Percentiles rank a stretch among this genome's conserved stretches.
These are phyloP conservation scores for Andricus quercusramuli DNA, from an alignment of 2,888 invertebrate genomes.

Conservation along the genomic window DNA sequence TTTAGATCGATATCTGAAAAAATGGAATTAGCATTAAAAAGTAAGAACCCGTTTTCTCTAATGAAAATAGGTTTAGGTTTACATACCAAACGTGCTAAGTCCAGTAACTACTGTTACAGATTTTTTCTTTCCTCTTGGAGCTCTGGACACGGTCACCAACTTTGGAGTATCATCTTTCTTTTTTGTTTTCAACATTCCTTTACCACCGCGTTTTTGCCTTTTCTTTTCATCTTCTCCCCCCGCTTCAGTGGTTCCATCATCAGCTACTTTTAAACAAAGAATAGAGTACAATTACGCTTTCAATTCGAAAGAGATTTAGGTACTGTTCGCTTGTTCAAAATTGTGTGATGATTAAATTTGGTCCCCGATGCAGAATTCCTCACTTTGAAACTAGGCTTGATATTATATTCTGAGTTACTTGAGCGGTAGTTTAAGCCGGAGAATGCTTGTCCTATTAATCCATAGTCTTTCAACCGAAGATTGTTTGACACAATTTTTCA, in stretches of 20 bases:
- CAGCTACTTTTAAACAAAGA: conserved; percentile 52
- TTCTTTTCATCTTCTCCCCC: conserved; percentile 96
- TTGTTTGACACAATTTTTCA: too few species aligned
- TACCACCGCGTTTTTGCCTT: conserved; percentile 97
- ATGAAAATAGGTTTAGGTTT: neutral
- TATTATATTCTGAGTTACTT: too few species aligned
- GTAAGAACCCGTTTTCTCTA: conserved; percentile 8
- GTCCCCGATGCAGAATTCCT: too few species aligned
- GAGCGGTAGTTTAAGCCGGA: too few species aligned
- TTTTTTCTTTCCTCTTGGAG: conserved; percentile 98
- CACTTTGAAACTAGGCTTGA: too few species aligned
- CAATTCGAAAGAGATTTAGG: neutral
- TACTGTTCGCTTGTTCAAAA: too few species aligned
- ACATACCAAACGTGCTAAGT: conserved; percentile 92
- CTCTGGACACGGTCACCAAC: conserved; percentile 90
- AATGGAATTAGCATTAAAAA: neutral
- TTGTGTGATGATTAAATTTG: too few species aligned
- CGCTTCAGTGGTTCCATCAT: conserved; percentile 82
- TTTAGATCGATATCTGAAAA: conserved; percentile 96
- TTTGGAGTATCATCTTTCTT: conserved; percentile 95
- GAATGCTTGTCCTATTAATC: too few species aligned
- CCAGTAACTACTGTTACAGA: conserved; percentile 98
- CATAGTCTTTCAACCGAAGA: too few species aligned
- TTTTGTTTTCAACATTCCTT: conserved; percentile 96
- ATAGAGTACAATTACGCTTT: conserved; percentile 5